phyloP scores from a whole-genome alignment of 1,140 invertebrate species.

The Sipha flava region DNA sequence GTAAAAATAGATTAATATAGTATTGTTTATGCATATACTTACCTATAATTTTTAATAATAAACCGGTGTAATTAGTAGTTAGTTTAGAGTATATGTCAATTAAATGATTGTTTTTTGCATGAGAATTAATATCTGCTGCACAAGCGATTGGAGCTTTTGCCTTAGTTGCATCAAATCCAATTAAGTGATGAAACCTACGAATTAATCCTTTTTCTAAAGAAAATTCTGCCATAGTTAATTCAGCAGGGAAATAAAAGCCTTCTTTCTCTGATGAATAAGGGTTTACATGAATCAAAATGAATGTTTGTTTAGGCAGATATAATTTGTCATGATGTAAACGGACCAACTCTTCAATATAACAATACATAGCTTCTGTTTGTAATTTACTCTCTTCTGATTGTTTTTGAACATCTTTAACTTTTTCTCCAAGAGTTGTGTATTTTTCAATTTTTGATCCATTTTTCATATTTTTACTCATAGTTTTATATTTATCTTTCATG shows the following conservation, averaged over 20 bases:
- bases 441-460: not conserved
- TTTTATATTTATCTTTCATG: not conserved
- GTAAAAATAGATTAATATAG: not conserved
- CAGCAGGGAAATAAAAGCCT: constrained; percentile 8
- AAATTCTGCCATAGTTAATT: constrained; percentile 4
- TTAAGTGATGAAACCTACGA: not conserved
- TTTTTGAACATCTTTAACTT: not conserved
- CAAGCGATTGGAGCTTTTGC: not conserved
- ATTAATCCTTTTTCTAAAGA: not conserved
- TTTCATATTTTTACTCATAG: not conserved
- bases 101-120: not conserved
- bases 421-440: constrained; percentile 1
- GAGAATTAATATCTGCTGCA: not conserved
- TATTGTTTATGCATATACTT: not conserved
- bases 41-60: constrained; percentile 18
- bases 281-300: constrained; percentile 12
- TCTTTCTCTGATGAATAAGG: not conserved
- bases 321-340: not conserved
- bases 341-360: not conserved
- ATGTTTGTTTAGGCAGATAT: not conserved
- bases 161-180: constrained; percentile 5
- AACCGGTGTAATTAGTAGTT: not conserved
- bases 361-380: not conserved
- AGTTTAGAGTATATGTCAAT: not conserved
- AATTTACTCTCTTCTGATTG: not conserved